These are phyloP conservation scores for Sinocyclocheilus anophthalmus DNA, from an alignment of 2,113 vertebrate species.

Conservation along the genomic window DNA sequence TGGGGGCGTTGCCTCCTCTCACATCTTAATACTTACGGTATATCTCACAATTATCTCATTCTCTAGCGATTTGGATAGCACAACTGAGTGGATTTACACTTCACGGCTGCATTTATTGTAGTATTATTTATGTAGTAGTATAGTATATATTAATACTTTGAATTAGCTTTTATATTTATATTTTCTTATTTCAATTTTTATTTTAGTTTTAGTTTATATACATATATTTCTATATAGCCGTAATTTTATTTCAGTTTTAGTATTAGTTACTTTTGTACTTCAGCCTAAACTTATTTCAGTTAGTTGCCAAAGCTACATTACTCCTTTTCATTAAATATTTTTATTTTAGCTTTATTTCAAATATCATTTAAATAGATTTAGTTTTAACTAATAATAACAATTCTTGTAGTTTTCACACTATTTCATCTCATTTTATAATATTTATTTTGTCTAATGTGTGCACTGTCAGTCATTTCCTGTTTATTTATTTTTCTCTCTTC, in stretches of 20 bases:
- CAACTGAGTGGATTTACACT: background rate
- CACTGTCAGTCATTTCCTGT: background rate
- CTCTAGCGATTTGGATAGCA: background rate
- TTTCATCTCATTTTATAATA: background rate
- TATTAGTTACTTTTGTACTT: background rate
- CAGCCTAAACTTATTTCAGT: background rate
- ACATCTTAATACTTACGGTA: background rate
- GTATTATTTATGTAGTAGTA: background rate
- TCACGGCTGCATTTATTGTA: background rate
- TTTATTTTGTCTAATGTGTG: background rate
- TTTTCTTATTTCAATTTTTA: background rate
- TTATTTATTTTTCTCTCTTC: slow-evolving; percentile 7
- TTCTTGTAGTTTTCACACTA: background rate
- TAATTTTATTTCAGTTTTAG: background rate
- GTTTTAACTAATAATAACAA: background rate
- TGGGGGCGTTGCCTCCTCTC: background rate
- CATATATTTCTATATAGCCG: background rate
- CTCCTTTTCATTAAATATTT: background rate
- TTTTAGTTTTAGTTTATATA: background rate
- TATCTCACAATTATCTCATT: background rate
- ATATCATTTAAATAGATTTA: background rate
- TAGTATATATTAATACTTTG: background rate
- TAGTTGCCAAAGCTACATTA: background rate
- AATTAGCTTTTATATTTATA: background rate
- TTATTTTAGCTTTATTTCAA: too few species aligned